Conservation (phyloP, 2,888 invertebrate genomes). For the Agriopis marginaria region DNA sequence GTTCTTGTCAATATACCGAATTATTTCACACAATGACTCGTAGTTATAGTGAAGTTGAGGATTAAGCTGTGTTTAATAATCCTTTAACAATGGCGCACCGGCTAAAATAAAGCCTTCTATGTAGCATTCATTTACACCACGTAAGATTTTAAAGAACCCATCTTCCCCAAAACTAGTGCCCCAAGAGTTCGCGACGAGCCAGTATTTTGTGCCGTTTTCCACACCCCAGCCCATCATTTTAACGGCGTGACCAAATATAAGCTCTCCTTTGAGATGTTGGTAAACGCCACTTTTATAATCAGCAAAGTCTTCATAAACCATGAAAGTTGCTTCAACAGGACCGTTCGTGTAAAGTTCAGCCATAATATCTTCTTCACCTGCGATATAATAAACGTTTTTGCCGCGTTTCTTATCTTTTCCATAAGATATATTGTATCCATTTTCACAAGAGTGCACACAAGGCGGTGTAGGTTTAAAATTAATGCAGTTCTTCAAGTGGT, state of each 20-base stretch:
- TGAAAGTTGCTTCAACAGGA: conserved; percentile 79
- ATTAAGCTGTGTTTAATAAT: conserved; percentile 5
- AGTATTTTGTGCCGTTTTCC: conserved; percentile 89
- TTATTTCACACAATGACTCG: too few species aligned
- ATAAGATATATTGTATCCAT: conserved; percentile 81
- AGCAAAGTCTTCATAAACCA: conserved; percentile 23
- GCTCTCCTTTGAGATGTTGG: conserved; percentile 9
- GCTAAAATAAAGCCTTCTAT: conserved; percentile 8
- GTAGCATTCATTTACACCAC: conserved; percentile 27
- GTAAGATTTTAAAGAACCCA: conserved; percentile 90
- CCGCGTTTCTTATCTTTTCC: conserved; percentile 79
- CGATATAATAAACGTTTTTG: neutral
- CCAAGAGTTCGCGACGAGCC: conserved; percentile 95
- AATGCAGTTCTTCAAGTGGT: conserved; percentile 16
- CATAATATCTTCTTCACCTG: conserved; percentile 61
- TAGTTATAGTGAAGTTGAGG: neutral
- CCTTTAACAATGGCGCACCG: conserved; percentile 17
- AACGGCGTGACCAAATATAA: conserved; percentile 25
- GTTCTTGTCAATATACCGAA: too few species aligned
- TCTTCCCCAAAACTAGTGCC: conserved; percentile 93
- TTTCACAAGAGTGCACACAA: conserved; percentile 23
- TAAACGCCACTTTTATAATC: conserved; percentile 37
- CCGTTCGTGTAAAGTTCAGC: conserved; percentile 90
- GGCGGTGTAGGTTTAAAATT: conserved; percentile 12
- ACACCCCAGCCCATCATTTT: conserved; percentile 92